Evolutionary conservation across 1,140 invertebrate species (phyloP).

Genomic region (Drosophila quadrilineata): DNA sequence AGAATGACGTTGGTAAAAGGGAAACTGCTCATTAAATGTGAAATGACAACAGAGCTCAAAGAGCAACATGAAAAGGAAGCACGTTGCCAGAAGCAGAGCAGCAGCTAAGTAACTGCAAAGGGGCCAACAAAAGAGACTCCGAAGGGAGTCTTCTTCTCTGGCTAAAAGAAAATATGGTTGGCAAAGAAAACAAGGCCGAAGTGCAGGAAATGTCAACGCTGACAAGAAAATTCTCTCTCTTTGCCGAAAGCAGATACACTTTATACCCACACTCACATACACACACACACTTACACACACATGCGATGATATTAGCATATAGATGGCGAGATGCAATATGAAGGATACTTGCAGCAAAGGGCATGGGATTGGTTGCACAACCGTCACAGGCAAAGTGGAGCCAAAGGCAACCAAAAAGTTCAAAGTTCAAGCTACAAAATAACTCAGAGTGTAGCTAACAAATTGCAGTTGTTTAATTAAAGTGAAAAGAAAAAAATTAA

Average conservation of each 20-base stretch:
- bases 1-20: conserved; percentile 30
- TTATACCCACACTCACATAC: conserved; percentile 47
- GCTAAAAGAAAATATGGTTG: not conserved
- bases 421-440: conserved; percentile 67
- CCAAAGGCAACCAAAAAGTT: conserved; percentile 51
- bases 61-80: not conserved
- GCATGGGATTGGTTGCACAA: conserved; percentile 12
- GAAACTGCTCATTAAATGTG: conserved; percentile 71
- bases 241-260: conserved; percentile 69
- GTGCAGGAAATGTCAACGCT: conserved; percentile 75
- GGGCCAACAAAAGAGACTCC: conserved; percentile 9
- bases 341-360: not conserved
- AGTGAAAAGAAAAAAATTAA: too few species aligned
- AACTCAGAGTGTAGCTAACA: too few species aligned
- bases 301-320: conserved; percentile 17
- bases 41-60: conserved; percentile 37
- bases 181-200: conserved; percentile 53
- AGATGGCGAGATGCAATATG: not conserved
- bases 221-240: conserved; percentile 76
- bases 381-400: conserved; percentile 28
- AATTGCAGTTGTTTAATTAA: too few species aligned
- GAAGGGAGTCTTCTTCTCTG: too few species aligned
- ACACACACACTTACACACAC: conserved; percentile 5
- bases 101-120: conserved; percentile 1
- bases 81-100: too few species aligned